These are phyloP conservation scores for Lepus townsendii DNA, from an alignment of 2,797 vertebrate species.

Conservation along the genomic window DNA sequence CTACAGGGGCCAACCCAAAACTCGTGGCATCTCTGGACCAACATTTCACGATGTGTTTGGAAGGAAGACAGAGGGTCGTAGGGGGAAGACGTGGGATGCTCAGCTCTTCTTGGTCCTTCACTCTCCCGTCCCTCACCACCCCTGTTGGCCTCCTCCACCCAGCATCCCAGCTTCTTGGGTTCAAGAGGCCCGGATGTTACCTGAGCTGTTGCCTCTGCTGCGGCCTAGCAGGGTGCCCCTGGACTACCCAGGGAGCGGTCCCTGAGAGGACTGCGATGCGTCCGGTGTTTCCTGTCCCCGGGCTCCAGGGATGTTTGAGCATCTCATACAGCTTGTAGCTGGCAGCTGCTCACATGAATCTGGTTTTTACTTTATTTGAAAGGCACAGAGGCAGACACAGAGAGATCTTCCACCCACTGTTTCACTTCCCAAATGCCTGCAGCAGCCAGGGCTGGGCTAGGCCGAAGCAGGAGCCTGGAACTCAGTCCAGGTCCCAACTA, in stretches of 20 bases:
- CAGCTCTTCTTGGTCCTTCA: not conserved
- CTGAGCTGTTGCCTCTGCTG: too few relatives aligned
- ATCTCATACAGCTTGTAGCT: not conserved
- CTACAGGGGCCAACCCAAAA: not conserved
- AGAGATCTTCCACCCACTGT: too few relatives aligned
- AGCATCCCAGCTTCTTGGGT: not conserved
- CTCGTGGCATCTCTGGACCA: not conserved
- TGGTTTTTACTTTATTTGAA: not conserved
- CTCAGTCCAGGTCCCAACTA: too few relatives aligned
- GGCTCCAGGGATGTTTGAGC: not conserved
- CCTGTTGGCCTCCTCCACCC: not conserved
- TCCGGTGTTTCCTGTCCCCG: not conserved
- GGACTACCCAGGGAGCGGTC: too few relatives aligned
- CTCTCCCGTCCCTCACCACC: not conserved
- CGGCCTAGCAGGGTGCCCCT: not conserved
- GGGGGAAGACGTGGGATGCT: not conserved
- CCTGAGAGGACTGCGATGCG: not conserved
- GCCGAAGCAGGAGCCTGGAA: too few relatives aligned
- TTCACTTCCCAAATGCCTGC: too few relatives aligned
- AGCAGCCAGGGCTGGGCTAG: too few relatives aligned
- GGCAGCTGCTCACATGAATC: not conserved
- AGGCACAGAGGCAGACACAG: too few relatives aligned
- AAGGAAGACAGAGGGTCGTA: not conserved
- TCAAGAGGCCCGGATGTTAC: not conserved
- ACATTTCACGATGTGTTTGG: not conserved